Base-by-base conservation (phyloP, 1,140 invertebrate species). In the Temnothorax nylanderi region DNA sequence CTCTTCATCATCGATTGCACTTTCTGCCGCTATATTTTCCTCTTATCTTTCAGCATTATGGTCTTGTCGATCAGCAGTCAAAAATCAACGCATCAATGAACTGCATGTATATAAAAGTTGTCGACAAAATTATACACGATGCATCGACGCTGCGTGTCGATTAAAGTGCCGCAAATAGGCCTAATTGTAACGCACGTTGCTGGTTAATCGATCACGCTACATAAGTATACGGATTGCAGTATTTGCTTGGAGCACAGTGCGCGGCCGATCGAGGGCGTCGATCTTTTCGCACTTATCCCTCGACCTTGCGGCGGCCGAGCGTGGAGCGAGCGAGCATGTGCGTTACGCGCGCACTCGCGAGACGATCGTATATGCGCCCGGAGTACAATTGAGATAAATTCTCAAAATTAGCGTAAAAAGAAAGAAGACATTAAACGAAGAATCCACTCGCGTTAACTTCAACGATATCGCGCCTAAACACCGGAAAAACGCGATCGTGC, bases 401-500 rank as follows among this genome's bases (percentile, higher is more conserved):
- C 8, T 69, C 44, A 26, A 13, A 81, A 69, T 16, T 10, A n/a
- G 8, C 21, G 4, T 13, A 6, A 47, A 34, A 37, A 41, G 21
- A 37, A 21, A 16, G 11, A 10, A 7, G 13, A 16, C 13, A 32
- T 34, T 1, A 4, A 80, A 3, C 18, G n/a, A 51, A 37, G 8
- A 65, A 80, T 80, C 0, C 77, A 81, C 77, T 80, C 77, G 44
- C 47, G 62, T 80, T 7, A 69, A 80, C n/a, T 8, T 51, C 0
- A 6, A 0, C 3, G 34, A 16, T 13, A 3, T 32, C 34, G 32
- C 18, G 26, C 6, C 21, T 51, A 41, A 64, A 62, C 8, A 5
- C 3, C 54, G 54, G 11, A 3, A 10, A 65, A 51, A 26, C 11
- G 41, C 49, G 34, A 44, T 26, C 37, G 37, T 13, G 51, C 21